Conservation (phyloP, 2,113 vertebrate genomes). For the Hystrix cristata region DNA sequence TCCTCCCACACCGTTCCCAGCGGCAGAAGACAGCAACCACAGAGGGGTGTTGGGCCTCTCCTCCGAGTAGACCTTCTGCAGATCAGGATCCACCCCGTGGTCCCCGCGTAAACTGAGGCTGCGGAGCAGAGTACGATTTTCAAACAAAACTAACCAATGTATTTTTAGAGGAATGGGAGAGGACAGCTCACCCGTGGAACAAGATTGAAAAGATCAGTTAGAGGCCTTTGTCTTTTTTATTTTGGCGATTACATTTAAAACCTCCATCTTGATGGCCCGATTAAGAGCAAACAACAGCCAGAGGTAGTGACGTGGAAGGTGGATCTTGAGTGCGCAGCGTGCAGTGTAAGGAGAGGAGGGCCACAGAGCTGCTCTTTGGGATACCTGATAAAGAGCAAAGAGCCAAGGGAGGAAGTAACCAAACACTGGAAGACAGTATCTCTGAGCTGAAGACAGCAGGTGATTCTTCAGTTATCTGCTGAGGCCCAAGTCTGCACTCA, state of each 20-base stretch:
- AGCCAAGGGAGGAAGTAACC: neutral
- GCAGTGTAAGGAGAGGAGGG: neutral
- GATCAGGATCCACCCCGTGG: neutral
- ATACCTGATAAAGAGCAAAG: neutral
- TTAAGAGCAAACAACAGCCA: neutral
- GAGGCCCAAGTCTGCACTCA: neutral
- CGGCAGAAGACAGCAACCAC: neutral
- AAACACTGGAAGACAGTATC: neutral
- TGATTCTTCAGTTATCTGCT: neutral
- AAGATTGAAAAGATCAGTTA: neutral
- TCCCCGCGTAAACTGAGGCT: constrained; percentile 1
- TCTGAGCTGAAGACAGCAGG: neutral
- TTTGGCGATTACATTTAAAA: neutral
- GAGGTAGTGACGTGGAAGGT: neutral
- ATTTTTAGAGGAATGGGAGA: neutral
- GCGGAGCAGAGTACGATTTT: neutral
- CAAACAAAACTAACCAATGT: neutral
- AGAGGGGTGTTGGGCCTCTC: neutral
- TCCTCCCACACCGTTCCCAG: neutral
- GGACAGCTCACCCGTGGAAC: neutral
- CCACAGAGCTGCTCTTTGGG: too few relatives aligned
- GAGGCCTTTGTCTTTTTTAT: neutral
- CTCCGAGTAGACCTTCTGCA: neutral
- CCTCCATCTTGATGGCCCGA: neutral
- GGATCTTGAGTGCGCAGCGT: neutral